Evolutionary conservation across 2,888 invertebrate species (phyloP).

Genomic region (Pterostichus madidus): DNA sequence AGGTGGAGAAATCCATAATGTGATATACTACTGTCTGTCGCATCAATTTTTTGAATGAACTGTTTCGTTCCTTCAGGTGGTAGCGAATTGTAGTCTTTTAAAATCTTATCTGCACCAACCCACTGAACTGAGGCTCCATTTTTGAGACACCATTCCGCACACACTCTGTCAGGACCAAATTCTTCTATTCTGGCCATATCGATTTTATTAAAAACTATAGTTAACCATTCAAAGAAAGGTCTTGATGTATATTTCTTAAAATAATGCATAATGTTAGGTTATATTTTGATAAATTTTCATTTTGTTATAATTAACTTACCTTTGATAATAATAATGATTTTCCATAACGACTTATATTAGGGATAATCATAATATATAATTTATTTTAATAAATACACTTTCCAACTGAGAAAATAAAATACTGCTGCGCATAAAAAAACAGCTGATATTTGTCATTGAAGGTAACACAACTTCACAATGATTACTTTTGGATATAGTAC

Average conservation of each 20-base stretch:
- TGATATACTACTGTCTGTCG: conserved; percentile 89
- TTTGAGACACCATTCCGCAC: conserved; percentile 96
- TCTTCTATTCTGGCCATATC: conserved; percentile 83
- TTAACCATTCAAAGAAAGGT: conserved; percentile 76
- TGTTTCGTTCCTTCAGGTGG: conserved; percentile 79
- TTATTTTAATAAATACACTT: neutral
- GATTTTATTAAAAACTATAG: conserved; percentile 84
- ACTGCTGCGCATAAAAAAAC: neutral
- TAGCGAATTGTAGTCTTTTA: conserved; percentile 87
- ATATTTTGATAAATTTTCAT: conserved; percentile 32
- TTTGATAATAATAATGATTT: conserved; percentile 28
- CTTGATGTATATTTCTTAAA: conserved; percentile 20
- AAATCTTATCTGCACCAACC: conserved; percentile 78
- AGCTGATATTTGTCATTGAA: conserved; percentile 2
- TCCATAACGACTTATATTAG: conserved; percentile 13
- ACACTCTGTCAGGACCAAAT: conserved; percentile 93
- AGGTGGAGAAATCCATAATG: conserved; percentile 92
- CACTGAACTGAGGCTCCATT: conserved; percentile 93
- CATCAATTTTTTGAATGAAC: conserved; percentile 86
- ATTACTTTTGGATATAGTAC: too few relatives aligned
- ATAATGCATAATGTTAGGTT: conserved; percentile 44
- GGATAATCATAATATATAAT: conserved; percentile 10
- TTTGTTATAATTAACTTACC: conserved; percentile 23
- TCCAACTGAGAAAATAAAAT: too few relatives aligned
- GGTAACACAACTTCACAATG: too few relatives aligned